These are phyloP conservation scores for Cricetomys ansorgei DNA, from an alignment of 2,113 vertebrate genomes.

Conservation along the genomic window DNA sequence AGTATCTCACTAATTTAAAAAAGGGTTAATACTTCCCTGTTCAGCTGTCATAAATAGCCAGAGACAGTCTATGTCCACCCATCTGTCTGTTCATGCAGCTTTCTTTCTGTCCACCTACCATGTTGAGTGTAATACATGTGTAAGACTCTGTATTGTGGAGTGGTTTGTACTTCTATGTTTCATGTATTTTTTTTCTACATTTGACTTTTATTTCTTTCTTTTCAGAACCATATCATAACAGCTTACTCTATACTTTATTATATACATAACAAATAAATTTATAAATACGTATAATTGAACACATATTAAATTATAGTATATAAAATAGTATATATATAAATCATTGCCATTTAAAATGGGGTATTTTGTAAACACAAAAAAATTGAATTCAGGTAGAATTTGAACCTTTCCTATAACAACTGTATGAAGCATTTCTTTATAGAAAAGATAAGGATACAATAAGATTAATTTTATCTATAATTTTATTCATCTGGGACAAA, in stretches of 20 bases:
- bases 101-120: background rate
- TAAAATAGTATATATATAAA: no score
- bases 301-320: no score
- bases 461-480: constrained; percentile 19
- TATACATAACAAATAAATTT: no score
- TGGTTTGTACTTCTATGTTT: background rate
- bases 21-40: background rate
- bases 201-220: constrained; percentile 21
- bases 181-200: background rate
- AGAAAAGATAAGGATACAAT: background rate
- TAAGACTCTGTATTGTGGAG: background rate
- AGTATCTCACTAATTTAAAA: constrained; percentile 18
- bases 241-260: background rate
- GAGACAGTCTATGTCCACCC: background rate
- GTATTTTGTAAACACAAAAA: background rate
- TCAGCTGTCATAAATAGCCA: background rate
- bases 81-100: background rate
- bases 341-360: constrained; percentile 14
- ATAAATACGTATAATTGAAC: no score
- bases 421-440: background rate
- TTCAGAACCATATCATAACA: constrained; percentile 5
- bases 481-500: constrained; percentile 11
- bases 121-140: background rate
- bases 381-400: background rate
- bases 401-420: background rate